Evolutionary conservation across 2,113 vertebrate genomes (phyloP), one percentile per base, ranked within the genome.

Genomic region (Agapornis roseicollis): DNA sequence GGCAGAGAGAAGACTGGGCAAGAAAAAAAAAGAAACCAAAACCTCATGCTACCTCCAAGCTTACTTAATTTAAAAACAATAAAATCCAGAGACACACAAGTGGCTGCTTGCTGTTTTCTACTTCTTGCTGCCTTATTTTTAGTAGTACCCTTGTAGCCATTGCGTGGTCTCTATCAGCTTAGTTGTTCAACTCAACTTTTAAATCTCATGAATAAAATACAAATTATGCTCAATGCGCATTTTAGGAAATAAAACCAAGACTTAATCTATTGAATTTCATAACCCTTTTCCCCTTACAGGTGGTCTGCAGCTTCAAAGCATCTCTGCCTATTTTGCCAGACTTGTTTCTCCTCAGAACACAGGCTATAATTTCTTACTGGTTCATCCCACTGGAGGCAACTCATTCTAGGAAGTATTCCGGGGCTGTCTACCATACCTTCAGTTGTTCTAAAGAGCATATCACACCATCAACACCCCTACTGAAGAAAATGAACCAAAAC

Each of bases 141-240:
- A 88, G 69, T 13, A 85, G 69, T 13, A 85, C 14, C 31, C 46
- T 89, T 74, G 55, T 46, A 93, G 83, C 47, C 46, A 63, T n/a
- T 50, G 17, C 6, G 16, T 31, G 10, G 19, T 71, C 65, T 77
- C 53, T 76, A n/a, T 31, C 91, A 93, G 74, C 42, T 88, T 60
- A 60, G 80, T 60, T 89, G 69, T 49, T 93, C 70, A 70, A 60
- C 29, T 92, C 56, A 63, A 27, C 31, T 80, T 93, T 93, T 77
- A 64, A 64, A 82, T 53, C 53, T 87, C 69, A 93, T 88, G 1
- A 94, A 96, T 85, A 94, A 95, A 94, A 88, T 27, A 90, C 19
- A 88, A 79, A 65, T 53, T 35, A 16, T 12, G 4, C 61, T 81
- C 64, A 68, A 92, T 53, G 60, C 93, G 39, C 49, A 68, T 37